Conservation (phyloP, 2,113 vertebrate species). For the Irena cyanogastra region DNA sequence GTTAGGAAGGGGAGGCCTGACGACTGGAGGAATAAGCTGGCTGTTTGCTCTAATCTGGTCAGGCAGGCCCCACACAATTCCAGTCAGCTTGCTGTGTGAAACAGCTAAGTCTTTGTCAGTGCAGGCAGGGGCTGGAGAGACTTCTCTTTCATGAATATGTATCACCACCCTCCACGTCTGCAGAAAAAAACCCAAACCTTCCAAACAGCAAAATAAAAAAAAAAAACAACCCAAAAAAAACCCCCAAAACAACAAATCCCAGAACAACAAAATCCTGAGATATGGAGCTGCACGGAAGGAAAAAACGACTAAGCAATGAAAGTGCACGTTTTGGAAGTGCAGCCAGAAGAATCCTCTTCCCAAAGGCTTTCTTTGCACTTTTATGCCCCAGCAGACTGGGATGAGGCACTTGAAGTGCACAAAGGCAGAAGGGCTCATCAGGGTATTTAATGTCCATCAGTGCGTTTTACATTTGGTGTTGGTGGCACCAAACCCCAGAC, state of each 20-base stretch:
- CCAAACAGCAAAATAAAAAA: constrained; percentile 39
- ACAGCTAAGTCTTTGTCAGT: constrained; percentile 79
- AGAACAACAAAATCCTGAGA: background rate
- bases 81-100: constrained; percentile 73
- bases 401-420: constrained; percentile 13
- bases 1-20: constrained; percentile 73
- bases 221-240: background rate
- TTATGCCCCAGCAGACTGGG: background rate
- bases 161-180: constrained; percentile 61
- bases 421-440: background rate
- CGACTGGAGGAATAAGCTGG: constrained; percentile 64
- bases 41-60: constrained; percentile 74
- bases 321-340: background rate
- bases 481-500: background rate
- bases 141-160: constrained; percentile 78
- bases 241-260: background rate
- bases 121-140: constrained; percentile 58
- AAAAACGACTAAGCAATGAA: constrained; percentile 48
- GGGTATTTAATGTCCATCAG: background rate
- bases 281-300: background rate
- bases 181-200: constrained; percentile 30
- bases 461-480: background rate
- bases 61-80: constrained; percentile 68
- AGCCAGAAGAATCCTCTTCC: constrained; percentile 3
- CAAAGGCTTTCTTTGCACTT: constrained; percentile 34